These are phyloP conservation scores for Gymnothorax javanicus DNA, from an alignment of 2,797 vertebrate species.

Conservation along the genomic window DNA sequence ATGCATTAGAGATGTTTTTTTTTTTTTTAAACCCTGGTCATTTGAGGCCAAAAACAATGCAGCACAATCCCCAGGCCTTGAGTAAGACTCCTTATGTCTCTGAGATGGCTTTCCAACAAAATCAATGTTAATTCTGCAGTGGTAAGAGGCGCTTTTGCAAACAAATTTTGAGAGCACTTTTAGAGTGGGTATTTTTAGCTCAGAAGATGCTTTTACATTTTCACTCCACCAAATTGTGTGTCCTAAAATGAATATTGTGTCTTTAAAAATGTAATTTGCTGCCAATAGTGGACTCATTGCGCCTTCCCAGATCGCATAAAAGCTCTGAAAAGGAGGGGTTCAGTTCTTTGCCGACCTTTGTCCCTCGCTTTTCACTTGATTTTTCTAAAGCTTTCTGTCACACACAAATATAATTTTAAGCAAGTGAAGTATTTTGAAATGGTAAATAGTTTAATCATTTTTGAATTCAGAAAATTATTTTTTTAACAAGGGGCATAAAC, in stretches of 20 bases:
- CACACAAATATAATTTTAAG: neutral
- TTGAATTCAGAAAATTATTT: neutral
- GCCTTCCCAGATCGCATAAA: neutral
- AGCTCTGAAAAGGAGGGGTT: neutral
- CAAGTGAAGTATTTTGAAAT: neutral
- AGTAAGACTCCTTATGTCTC: neutral
- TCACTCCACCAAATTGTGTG: neutral
- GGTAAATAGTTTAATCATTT: neutral
- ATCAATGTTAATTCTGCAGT: neutral
- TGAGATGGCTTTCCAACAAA: neutral
- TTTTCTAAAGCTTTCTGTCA: neutral
- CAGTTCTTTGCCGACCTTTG: neutral
- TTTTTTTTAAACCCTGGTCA: neutral
- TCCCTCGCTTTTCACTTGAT: neutral
- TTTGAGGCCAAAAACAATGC: neutral
- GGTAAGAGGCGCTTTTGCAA: neutral
- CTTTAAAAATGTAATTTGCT: neutral
- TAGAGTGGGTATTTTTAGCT: neutral
- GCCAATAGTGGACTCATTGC: neutral
- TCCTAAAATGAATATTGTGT: neutral
- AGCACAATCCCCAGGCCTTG: neutral
- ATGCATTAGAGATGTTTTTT: neutral
- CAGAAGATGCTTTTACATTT: neutral
- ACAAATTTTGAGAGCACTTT: neutral
- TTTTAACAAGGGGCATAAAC: neutral